Evolutionary conservation across 2,113 vertebrate genomes (phyloP), one percentile per base, ranked within the genome.

Genomic region (Heloderma charlesbogerti): DNA sequence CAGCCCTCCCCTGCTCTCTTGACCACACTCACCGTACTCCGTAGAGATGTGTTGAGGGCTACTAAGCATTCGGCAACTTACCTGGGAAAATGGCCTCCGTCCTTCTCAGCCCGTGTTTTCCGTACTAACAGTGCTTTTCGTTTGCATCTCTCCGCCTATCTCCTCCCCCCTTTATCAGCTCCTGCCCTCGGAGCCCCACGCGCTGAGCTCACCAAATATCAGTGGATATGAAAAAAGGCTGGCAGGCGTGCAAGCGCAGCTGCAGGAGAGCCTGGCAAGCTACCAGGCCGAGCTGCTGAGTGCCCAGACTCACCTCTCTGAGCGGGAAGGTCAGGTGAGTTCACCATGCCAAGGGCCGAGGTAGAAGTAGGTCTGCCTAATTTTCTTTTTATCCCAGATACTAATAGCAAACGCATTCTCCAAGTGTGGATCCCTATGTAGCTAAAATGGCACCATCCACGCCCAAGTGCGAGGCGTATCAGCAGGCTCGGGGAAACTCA

Each of bases 241-340:
- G 29, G 95, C 89, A 5, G 79, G 69, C 1, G 83, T 96, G 6
- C 91, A 94, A 86, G 93, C 45, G 3, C 96, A 95, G 86, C 91
- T 93, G 13, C 91, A 48, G 5, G 91, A 96, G 0, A 45, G 87
- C 69, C 89, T 75, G 0, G 13, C 79, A 0, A 88, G 97, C 40
- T 96, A 94, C 78, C 97, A 93, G 40, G 75, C 91, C 1, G 94
- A 89, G 4, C 96, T 98, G 4, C 86, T 96, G 88, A 93, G 94
- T 6, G 92, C 97, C 80, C 98, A 98, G 91, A 95, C 95, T 54
- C 97, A 43, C 72, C 90, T 98, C 92, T 93, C 96, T 3, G 96
- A 98, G 94, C 95, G 98, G 94, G 98, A 99, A 95, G 96, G 97
- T 91, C 98, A 99, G 98, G 98, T 99, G 86, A 95, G 91, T 37